Evolutionary conservation across 2,888 invertebrate species (phyloP).

Genomic region (Sinotaia quadrata): DNA sequence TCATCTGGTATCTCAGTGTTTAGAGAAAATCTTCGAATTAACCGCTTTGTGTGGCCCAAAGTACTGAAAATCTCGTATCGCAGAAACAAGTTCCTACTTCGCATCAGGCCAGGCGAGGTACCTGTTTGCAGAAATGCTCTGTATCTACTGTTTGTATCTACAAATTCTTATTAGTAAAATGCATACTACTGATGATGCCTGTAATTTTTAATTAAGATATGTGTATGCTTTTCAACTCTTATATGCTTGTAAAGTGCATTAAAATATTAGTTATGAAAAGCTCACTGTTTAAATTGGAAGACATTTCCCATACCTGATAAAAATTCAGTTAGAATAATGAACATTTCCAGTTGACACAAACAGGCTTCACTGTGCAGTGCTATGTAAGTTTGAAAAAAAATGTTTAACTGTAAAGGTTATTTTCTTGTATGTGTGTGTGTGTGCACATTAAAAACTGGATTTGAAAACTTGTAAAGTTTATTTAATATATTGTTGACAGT

Average conservation of each 20-base stretch:
- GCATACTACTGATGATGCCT: not conserved
- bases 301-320: too few relatives aligned
- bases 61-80: conserved; percentile 99
- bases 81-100: conserved; percentile 97
- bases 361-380: too few relatives aligned
- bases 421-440: too few relatives aligned
- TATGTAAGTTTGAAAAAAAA: too few relatives aligned
- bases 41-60: conserved; percentile 99
- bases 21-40: conserved; percentile 93
- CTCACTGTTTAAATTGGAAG: not conserved
- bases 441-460: too few relatives aligned
- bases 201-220: not conserved
- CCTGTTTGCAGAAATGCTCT: conserved; percentile 9
- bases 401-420: too few relatives aligned
- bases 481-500: conserved; percentile 74
- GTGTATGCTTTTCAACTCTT: not conserved
- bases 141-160: not conserved
- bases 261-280: too few relatives aligned
- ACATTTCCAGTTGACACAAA: too few relatives aligned
- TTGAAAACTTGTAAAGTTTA: too few relatives aligned
- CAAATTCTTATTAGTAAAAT: not conserved
- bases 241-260: too few relatives aligned
- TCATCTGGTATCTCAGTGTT: conserved; percentile 96
- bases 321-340: too few relatives aligned
- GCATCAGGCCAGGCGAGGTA: conserved; percentile 93